Evolutionary conservation across 2,797 vertebrate species (phyloP), one percentile per base, ranked within the genome.

Genomic region (Botia kubotai): DNA sequence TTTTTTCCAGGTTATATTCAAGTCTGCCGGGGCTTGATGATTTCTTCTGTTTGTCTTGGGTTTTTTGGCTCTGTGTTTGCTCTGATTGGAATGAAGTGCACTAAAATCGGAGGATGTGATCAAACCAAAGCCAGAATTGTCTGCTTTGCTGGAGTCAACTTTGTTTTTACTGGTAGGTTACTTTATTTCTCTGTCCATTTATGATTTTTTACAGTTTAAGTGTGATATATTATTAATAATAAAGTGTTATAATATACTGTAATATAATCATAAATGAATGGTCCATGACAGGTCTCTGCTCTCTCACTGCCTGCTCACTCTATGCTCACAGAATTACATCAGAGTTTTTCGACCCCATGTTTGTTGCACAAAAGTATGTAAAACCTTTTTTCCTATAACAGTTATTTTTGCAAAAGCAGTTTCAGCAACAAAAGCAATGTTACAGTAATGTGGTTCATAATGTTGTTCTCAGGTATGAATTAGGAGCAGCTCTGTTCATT

Each of bases 11-110:
- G 94, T 72, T 97, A 98, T 62, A 96, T 99, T 86, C 98, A 99
- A 90, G 96, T 97, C 14, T 99, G 98, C 83, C 92, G 97, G 86
- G 97, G 96, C 50, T 90, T 99, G 78, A 98, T 98, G 97, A 98
- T 99, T 29, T 88, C 95, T 0, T 91, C 96, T 0, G 94, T 99
- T 83, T 96, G 95, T 86, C 93, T 99, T 83, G 98, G 97, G 13
- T 98, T 98, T 89, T 97, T 99, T 0, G 97, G 95, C 0, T 92
- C 94, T 6, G n/a, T 93, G 75, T 94, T 95, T 67, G 96, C 96
- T 26, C 92, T 98, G 82, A 81, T 98, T 75, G 97, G 97, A 58
- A 99, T 99, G 98, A 98, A 98, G 86, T 99, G 98, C 87, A 99
- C 97, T 3, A 97, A 95, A 89, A 94, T 99, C 0, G 97, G 97